Percentiles rank a stretch among this genome's conserved stretches.
Conservation (phyloP, 2,888 invertebrate genomes). For the Cephus sareptanus region DNA sequence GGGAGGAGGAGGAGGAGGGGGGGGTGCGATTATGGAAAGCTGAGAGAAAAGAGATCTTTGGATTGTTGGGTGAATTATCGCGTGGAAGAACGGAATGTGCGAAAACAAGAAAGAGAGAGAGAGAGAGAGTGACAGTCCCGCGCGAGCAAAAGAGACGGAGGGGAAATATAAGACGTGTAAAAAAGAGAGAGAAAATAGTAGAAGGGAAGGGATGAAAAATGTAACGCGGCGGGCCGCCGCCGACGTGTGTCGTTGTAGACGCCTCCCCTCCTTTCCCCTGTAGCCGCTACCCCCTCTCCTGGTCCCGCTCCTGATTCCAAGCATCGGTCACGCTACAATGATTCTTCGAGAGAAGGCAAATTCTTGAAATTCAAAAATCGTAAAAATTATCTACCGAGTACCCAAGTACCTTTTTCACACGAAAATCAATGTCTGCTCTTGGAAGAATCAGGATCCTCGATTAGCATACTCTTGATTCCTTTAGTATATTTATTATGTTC, state of each 20-base stretch:
- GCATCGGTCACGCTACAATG: background rate
- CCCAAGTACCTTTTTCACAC: background rate
- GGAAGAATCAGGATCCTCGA: background rate
- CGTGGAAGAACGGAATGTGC: background rate
- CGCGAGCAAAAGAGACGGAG: conserved; percentile 14
- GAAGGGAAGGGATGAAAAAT: conserved; percentile 27
- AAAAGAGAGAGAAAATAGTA: conserved; percentile 22
- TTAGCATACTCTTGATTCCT: background rate
- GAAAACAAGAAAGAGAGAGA: conserved; percentile 1
- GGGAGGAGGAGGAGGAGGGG: too few species aligned
- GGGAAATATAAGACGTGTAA: conserved; percentile 26
- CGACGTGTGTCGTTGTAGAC: conserved; percentile 54
- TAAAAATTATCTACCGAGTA: background rate
- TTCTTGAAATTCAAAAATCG: background rate
- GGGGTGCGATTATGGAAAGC: too few species aligned
- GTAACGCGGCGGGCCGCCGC: conserved; percentile 51
- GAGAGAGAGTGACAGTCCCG: background rate
- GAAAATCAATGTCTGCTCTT: background rate
- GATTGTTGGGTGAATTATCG: background rate
- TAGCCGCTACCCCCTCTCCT: conserved; percentile 5
- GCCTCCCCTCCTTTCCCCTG: conserved; percentile 34
- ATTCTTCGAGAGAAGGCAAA: background rate
- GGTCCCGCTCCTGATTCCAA: conserved; percentile 21
- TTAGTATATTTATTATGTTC: background rate
- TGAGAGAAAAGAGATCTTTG: background rate